Base-by-base conservation (phyloP, 1,140 invertebrate genomes). In the Platyura marginata region DNA sequence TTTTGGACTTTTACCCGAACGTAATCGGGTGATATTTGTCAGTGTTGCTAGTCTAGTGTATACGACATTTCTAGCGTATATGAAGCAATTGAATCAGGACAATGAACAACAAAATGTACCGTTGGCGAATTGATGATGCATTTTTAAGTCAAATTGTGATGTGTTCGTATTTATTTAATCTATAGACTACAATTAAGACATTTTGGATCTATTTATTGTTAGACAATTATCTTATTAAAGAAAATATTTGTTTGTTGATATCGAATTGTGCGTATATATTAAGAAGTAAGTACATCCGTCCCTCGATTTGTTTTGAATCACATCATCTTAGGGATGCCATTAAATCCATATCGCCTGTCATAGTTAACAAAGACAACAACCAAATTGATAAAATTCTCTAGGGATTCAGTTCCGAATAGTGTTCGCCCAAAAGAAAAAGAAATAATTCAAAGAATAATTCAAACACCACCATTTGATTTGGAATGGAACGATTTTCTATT, bases 51-150 rank as follows among this genome's bases (percentile, higher is more conserved):
- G 83, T 62, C 69, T 89, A 40, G 58, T 84, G 45, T 90, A 85
- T 85, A 84, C 81, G 19, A 77, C 77, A 49, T 88, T 86, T 57
- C 63, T 90, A 40, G 79, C 84, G 1, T 88, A 86, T 50, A 85
- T 88, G 79, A 84, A 89, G 58, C 70, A 80, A 44, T 44, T 77
- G 15, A 69, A 79, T 50, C 52, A 68, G 2, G 61, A 64, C 48
- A 46, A 57, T 39, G 49, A 59, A 25, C 40, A 56, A 40, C 35
- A 37, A 10, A 13, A 13, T 8, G 25, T 8, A 8, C 25, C 25
- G 6, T 13, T 29, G 25, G 25, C 6, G 13, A 29, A 29, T 6
- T 29, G 6, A 29, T 29, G 6, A 13, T 8, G 13, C 6, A 29
- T 8, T 29, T 29, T 13, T 8, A 37, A 37, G 16, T 15, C 6